A percentile compares a stretch with the other conserved stretches of the same genome.
Conservation (phyloP, 64 coral and sea anemone species). For the Actinia equina region DNA sequence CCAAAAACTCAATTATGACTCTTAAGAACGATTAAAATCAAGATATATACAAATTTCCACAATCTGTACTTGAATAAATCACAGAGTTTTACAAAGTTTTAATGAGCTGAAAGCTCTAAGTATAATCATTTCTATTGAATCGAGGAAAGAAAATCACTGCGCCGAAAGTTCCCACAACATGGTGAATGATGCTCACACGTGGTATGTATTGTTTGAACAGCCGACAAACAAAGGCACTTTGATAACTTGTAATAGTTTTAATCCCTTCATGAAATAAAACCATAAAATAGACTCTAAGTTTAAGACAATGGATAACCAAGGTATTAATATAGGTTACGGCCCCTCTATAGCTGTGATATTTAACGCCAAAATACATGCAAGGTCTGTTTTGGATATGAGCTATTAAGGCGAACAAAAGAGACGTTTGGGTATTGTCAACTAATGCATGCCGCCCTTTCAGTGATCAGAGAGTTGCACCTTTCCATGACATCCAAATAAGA, state of each 20-base stretch:
- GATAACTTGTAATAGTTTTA: neutral
- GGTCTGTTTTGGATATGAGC: neutral
- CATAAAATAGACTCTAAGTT: neutral
- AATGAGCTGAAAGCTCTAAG: neutral
- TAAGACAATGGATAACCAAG: neutral
- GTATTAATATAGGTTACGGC: neutral
- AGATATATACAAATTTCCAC: neutral
- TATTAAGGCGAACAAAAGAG: neutral
- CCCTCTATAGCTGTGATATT: neutral
- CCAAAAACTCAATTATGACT: neutral
- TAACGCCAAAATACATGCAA: neutral
- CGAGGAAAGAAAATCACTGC: neutral
- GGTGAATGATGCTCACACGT: neutral
- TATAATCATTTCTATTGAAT: neutral
- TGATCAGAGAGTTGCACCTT: neutral
- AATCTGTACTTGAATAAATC: neutral
- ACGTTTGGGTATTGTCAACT: neutral
- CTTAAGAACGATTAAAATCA: neutral
- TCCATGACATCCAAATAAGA: too few species aligned
- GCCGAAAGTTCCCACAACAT: conserved; percentile 5
- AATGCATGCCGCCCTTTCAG: neutral
- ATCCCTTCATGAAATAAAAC: neutral
- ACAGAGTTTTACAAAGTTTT: neutral
- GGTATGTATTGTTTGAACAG: neutral
- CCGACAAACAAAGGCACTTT: neutral